Base-by-base conservation (phyloP, 2,113 vertebrate genomes). In the Indicator indicator region DNA sequence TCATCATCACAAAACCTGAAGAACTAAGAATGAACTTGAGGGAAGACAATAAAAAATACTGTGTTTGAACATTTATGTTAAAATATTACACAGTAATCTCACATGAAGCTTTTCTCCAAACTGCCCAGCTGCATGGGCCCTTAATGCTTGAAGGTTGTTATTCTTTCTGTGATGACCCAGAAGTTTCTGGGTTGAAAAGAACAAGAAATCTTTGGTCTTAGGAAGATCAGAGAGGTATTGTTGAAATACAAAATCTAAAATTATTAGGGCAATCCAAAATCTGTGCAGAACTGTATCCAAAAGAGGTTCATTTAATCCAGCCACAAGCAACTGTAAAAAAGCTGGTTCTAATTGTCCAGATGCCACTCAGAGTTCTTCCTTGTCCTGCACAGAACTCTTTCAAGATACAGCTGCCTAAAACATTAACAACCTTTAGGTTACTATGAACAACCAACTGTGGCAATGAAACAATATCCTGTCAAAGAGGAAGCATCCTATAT, bases 341-440 rank as follows among this genome's bases (percentile, higher is more conserved):
- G 16, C 21, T 58, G 28, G 5, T 40, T 46, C 24, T 44, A 44
- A 63, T 64, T 5, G 36, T 44, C 46, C 59, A 67, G 69, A 88
- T 30, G 17, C 4, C 32, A 23, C 3, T n/a, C 4, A 52, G 65
- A 81, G 73, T 50, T n/a, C 27, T 21, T 64, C 40, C n/a, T 58
- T 15, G 27, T 13, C n/a, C 62, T 32, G 24, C 50, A 50, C 0
- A 0, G 55, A 65, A 76, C 14, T 72, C 24, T 11, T 40, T 19
- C 10, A 54, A 33, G n/a, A 36, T 0, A 9, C 0, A 54, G 30
- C 19, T 64, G 71, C 59, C 30, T 40, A 58, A 69, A 82, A 32
- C 10, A 32, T 1, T 20, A 79, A 28, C 8, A n/a, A 23, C 10
- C 67, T 48, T 4, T 21, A 58, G 27, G 12, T 0, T 59, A 44